Base-by-base conservation (phyloP, 2,797 vertebrate genomes). In the Psittacula derbiana region DNA sequence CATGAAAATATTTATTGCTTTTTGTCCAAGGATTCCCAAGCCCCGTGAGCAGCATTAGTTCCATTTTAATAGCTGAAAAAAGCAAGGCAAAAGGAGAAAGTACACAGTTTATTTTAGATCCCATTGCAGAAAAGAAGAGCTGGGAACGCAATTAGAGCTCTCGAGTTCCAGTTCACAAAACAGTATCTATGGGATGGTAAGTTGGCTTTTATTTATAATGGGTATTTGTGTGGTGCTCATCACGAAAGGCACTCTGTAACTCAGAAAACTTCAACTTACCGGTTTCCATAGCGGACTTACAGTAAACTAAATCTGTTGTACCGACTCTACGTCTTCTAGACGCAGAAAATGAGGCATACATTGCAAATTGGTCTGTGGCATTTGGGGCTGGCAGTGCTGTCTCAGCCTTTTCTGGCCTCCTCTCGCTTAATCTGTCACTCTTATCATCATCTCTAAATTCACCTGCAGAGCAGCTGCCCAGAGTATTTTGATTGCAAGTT, bases 361-460 rank as follows among this genome's bases (percentile, higher is more conserved):
- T 60, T 79, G 50, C 40, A 70, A 81, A 86, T 79, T 64, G 16
- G 31, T 80, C 31, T 82, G 44, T 44, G 75, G 66, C 44, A 14
- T 55, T 90, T 71, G n/a, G 16, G 40, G n/a, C 66, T 78, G 62
- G 40, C 78, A 72, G 57, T 73, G 80, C 90, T 83, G 49, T 43
- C 66, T 95, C 93, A 85, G 69, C 75, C 83, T 71, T 93, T 93
- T 76, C 58, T 88, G 55, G 53, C 38, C 79, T 88, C 55, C 36
- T 58, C 33, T 60, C 57, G 82, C 38, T 66, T 94, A 33, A 62
- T 94, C 57, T 88, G 61, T 62, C 3, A 3, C n/a, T 47, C 81
- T 92, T 91, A 71, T 47, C 80, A 53, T 91, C 80, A 58, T 69
- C 44, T 73, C 70, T 88, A 88, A 96, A 92, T 93, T 97, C 88